Evolutionary conservation across 2,797 vertebrate genomes (phyloP).

Genomic region (Myotis myotis): DNA sequence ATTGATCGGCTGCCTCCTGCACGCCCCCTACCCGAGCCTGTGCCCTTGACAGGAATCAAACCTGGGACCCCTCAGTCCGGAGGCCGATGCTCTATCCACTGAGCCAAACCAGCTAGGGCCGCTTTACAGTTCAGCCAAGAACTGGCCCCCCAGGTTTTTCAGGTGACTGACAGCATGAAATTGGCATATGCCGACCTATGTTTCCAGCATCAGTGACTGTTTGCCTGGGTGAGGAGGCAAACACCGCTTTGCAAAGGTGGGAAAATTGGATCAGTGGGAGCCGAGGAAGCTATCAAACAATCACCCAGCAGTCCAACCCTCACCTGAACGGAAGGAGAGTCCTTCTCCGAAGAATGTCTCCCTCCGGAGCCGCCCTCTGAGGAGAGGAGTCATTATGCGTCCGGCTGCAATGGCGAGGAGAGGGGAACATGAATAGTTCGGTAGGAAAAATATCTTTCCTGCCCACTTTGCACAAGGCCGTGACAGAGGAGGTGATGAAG

Average conservation of each 20-base stretch:
- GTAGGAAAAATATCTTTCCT: background rate
- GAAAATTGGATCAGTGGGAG: background rate
- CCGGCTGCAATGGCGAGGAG: background rate
- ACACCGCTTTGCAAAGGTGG: background rate
- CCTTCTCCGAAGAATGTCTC: background rate
- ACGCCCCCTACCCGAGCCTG: too few species aligned
- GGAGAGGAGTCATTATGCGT: background rate
- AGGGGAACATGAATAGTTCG: background rate
- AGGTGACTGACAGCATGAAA: background rate
- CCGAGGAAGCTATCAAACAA: background rate
- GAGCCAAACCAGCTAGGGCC: too few species aligned
- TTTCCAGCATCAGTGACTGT: background rate
- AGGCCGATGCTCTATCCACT: too few species aligned
- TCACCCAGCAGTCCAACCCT: background rate
- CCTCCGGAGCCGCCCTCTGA: background rate
- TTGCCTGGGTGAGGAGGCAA: background rate
- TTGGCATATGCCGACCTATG: fast-evolving
- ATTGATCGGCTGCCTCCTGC: too few species aligned
- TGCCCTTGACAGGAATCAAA: too few species aligned
- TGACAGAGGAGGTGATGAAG: background rate
- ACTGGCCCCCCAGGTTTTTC: background rate
- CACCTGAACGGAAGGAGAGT: fast-evolving
- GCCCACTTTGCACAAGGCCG: background rate
- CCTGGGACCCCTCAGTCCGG: too few species aligned
- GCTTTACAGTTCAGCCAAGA: background rate